Percentiles rank a stretch among this genome's conserved stretches.
These are phyloP conservation scores for Oryzias curvinotus DNA, from an alignment of 2,113 vertebrate genomes.

Conservation along the genomic window DNA sequence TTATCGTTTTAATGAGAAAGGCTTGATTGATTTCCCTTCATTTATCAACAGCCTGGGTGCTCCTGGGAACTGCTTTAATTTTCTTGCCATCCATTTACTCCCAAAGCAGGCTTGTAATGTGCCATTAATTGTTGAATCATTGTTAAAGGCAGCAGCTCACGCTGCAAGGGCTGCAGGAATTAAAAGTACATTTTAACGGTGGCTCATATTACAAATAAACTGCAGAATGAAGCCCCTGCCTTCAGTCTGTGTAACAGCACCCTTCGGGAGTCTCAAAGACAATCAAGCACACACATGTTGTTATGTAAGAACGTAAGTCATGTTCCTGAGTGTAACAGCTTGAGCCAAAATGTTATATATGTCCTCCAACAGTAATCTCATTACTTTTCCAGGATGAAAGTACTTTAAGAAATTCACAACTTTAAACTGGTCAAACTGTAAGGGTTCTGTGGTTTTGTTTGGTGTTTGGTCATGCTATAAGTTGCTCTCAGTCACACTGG, in stretches of 20 bases:
- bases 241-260: not conserved
- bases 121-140: slow-evolving; percentile 46
- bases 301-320: not conserved
- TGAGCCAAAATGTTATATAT: not conserved
- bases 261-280: not conserved
- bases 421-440: no score
- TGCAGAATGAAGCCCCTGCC: not conserved
- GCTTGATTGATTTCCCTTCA: slow-evolving; percentile 64
- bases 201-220: not conserved
- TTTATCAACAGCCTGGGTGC: slow-evolving; percentile 38
- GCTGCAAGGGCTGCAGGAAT: slow-evolving; percentile 35
- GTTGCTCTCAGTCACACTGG: no score
- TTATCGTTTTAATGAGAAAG: slow-evolving; percentile 69
- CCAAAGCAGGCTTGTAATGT: slow-evolving; percentile 43
- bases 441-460: no score
- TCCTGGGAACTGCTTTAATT: slow-evolving; percentile 43
- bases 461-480: no score
- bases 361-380: no score
- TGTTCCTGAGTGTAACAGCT: not conserved
- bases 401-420: no score
- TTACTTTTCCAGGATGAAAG: no score
- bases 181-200: slow-evolving; percentile 5
- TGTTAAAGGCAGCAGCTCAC: slow-evolving; percentile 17
- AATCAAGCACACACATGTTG: not conserved
- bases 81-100: slow-evolving; percentile 52